Percentiles rank a stretch among this genome's conserved stretches.
Evolutionary conservation across 2,888 invertebrate genomes (phyloP).

Genomic region (Noctua pronuba): DNA sequence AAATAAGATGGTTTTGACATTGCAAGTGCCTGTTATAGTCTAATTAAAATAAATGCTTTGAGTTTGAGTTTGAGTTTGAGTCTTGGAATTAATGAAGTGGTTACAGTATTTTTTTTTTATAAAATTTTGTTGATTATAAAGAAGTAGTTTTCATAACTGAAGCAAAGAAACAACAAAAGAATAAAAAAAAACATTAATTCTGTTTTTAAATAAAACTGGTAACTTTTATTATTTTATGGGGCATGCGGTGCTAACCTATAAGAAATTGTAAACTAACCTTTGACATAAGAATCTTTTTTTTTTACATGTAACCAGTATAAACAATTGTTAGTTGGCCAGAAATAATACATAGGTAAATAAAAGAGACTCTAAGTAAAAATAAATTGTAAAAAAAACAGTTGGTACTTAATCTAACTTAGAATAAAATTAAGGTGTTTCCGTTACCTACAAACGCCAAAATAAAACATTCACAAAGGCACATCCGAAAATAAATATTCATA

Average conservation of each 20-base stretch:
- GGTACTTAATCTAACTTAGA: slow-evolving; percentile 29
- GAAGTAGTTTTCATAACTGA: neutral
- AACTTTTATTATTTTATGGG: no score
- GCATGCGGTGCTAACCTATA: no score
- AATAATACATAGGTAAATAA: no score
- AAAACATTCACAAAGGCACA: slow-evolving; percentile 45
- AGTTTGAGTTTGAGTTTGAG: no score
- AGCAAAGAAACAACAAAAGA: neutral
- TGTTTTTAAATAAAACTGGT: no score
- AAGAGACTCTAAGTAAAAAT: neutral
- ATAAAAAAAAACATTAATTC: no score
- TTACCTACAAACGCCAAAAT: slow-evolving; percentile 13
- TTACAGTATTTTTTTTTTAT: slow-evolving; percentile 3
- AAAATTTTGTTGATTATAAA: neutral
- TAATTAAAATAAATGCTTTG: no score
- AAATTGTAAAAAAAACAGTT: slow-evolving; percentile 3
- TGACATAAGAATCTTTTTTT: no score
- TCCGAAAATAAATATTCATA: slow-evolving; percentile 62
- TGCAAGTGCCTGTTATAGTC: no score
- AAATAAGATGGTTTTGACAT: slow-evolving; percentile 44
- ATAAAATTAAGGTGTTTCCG: slow-evolving; percentile 43
- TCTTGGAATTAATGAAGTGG: slow-evolving; percentile 33
- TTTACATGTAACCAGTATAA: no score
- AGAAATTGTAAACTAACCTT: no score
- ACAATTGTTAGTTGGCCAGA: no score